These are phyloP conservation scores for Zeugodacus cucurbitae DNA, from an alignment of 1,140 invertebrate genomes.

Conservation along the genomic window DNA sequence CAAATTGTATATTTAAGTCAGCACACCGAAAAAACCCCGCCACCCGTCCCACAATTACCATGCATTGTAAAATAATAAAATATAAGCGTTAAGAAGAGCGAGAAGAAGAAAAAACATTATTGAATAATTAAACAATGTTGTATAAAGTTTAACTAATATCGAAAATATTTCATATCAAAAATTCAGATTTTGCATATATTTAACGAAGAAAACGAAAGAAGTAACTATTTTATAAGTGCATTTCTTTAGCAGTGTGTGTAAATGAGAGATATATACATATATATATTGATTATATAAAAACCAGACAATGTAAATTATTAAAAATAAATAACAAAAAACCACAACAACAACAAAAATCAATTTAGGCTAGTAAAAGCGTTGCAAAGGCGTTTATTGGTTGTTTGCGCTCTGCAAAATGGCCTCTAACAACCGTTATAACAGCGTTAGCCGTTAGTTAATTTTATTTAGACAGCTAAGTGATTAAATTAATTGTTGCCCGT, in stretches of 20 bases:
- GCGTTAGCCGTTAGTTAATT: conserved; percentile 9
- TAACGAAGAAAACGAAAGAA: neutral
- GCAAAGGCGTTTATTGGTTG: conserved; percentile 16
- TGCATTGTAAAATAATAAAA: neutral
- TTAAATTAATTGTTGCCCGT: conserved; percentile 40
- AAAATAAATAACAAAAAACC: conserved; percentile 33
- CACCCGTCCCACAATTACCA: neutral
- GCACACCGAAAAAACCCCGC: neutral
- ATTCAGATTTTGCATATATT: neutral
- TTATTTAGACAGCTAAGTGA: conserved; percentile 17
- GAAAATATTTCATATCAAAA: conserved; percentile 13
- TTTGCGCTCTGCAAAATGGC: neutral
- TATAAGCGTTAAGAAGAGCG: neutral
- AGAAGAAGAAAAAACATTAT: no score
- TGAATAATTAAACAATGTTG: neutral
- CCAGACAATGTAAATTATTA: neutral
- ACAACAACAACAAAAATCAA: neutral
- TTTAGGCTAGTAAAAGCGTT: neutral
- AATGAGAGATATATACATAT: no score
- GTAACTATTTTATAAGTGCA: neutral
- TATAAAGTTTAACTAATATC: conserved; percentile 5
- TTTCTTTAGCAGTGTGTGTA: neutral
- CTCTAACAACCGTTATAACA: neutral
- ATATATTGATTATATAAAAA: neutral
- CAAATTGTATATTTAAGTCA: neutral